A percentile compares a stretch with the other conserved stretches of the same genome.
Evolutionary conservation across 2,113 vertebrate species (phyloP).

Genomic region (Morphnarchus princeps): DNA sequence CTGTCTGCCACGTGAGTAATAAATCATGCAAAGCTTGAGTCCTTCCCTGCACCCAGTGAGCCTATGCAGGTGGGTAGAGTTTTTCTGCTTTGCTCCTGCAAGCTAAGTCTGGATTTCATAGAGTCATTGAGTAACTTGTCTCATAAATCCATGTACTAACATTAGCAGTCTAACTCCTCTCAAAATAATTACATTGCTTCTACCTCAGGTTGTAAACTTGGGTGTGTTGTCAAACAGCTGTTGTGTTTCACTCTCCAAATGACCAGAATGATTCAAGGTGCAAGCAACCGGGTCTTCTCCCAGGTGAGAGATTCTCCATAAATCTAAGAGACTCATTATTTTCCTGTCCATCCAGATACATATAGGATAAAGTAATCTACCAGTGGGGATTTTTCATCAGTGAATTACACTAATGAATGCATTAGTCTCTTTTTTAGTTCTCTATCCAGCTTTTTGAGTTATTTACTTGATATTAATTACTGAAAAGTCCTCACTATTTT

Average conservation of each 20-base stretch:
- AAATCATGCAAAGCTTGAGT: background rate
- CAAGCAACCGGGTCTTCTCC: background rate
- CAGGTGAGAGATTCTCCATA: background rate
- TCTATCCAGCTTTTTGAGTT: background rate
- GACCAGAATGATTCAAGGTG: background rate
- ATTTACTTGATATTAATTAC: conserved; percentile 2
- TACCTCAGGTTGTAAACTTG: background rate
- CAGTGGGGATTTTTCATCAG: background rate
- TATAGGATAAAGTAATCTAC: background rate
- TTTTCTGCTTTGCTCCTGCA: background rate
- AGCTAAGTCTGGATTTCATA: background rate
- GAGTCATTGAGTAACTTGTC: background rate
- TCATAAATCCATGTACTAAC: background rate
- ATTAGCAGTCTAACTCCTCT: background rate
- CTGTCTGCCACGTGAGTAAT: background rate
- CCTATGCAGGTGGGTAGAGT: background rate
- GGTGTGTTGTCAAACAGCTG: background rate
- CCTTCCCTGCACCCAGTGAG: background rate
- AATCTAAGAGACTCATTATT: background rate
- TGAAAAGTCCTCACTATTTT: background rate
- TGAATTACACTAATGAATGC: background rate
- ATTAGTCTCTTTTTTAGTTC: background rate
- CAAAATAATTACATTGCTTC: background rate
- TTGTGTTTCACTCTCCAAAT: background rate
- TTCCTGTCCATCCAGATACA: background rate